These are phyloP conservation scores for Anastrepha obliqua DNA, from an alignment of 1,140 invertebrate species.

Conservation along the genomic window DNA sequence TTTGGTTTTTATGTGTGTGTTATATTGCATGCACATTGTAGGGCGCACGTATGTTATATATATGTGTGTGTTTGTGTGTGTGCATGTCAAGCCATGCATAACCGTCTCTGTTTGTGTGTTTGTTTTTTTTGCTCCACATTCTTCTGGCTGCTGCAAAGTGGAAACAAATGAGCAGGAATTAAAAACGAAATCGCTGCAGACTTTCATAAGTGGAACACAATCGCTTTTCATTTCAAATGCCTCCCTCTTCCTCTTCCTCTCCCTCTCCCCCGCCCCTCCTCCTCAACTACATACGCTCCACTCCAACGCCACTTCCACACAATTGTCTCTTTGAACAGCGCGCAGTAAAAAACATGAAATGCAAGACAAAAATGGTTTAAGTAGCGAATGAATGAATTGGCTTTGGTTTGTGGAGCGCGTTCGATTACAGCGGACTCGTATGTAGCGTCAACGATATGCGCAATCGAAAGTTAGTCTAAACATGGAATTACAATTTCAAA, in stretches of 20 bases:
- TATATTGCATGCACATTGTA: not conserved
- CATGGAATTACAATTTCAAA: not conserved
- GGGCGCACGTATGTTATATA: too few species aligned
- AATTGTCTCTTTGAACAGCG: not conserved
- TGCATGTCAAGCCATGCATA: not conserved
- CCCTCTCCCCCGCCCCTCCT: not conserved
- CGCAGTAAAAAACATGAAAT: not conserved
- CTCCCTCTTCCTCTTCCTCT: not conserved
- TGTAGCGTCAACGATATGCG: not conserved
- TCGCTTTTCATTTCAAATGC: slow-evolving; percentile 6
- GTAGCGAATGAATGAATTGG: slow-evolving; percentile 21
- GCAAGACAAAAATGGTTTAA: slow-evolving; percentile 27
- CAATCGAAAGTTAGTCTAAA: slow-evolving; percentile 35
- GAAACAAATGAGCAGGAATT: slow-evolving; percentile 50
- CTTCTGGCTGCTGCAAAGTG: slow-evolving; percentile 21
- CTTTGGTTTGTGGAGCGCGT: not conserved
- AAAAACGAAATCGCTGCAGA: slow-evolving; percentile 52
- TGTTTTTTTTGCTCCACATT: slow-evolving; percentile 44
- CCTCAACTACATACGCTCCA: not conserved
- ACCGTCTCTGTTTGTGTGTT: not conserved
- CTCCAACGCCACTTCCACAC: not conserved
- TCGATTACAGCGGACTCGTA: not conserved
- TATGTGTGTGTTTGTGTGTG: not conserved
- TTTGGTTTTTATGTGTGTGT: not conserved
- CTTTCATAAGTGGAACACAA: slow-evolving; percentile 51